These are phyloP conservation scores for Dynastes tityus DNA, from an alignment of 2,888 invertebrate genomes.

Conservation along the genomic window DNA sequence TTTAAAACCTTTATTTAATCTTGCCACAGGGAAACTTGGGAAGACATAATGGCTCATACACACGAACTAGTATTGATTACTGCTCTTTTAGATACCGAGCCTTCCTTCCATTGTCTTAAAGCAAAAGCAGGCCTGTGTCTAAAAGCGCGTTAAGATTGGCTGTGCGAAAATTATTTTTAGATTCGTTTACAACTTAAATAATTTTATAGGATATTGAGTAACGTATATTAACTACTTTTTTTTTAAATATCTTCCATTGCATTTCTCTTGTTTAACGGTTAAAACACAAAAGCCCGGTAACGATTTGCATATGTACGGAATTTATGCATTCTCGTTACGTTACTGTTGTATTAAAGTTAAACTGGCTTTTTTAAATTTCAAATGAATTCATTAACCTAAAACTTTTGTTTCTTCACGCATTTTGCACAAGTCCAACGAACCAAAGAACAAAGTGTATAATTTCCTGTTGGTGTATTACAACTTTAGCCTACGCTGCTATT, in stretches of 20 bases:
- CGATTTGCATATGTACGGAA: too few relatives aligned
- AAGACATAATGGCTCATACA: neutral
- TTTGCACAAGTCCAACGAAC: conserved; percentile 11
- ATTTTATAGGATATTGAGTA: too few relatives aligned
- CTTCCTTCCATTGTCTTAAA: neutral
- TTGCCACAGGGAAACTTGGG: neutral
- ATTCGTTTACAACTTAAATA: too few relatives aligned
- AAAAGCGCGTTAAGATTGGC: too few relatives aligned
- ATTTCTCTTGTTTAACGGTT: too few relatives aligned
- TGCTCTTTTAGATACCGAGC: neutral
- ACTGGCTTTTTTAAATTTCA: neutral
- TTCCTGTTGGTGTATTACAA: neutral
- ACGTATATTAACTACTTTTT: too few relatives aligned
- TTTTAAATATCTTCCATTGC: too few relatives aligned
- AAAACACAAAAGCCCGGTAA: too few relatives aligned
- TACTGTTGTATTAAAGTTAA: neutral
- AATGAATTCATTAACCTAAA: conserved; percentile 15
- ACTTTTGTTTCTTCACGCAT: conserved; percentile 26
- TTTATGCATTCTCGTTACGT: too few relatives aligned
- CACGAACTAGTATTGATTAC: conserved; percentile 6
- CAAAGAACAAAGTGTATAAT: conserved; percentile 28
- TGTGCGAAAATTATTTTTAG: too few relatives aligned
- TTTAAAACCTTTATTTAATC: neutral
- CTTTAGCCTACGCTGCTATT: neutral
- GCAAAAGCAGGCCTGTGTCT: neutral